Percentiles rank a stretch among this genome's conserved stretches.
Conservation (phyloP, 2,888 invertebrate genomes). For the Margaritifera margaritifera region DNA sequence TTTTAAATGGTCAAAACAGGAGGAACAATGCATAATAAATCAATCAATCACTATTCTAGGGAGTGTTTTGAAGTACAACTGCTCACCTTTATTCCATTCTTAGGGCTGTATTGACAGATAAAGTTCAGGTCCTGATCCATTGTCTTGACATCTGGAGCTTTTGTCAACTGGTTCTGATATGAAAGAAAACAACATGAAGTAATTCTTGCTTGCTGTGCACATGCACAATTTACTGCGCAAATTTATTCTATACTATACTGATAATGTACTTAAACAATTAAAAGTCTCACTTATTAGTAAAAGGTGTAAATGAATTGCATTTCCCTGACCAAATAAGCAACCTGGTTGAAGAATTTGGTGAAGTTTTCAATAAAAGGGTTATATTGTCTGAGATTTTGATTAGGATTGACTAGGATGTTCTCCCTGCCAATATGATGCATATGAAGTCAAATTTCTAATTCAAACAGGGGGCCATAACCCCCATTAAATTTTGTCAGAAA, state of each 20-base stretch:
- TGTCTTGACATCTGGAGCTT: slow-evolving; percentile 59
- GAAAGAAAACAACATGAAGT: slow-evolving; percentile 3
- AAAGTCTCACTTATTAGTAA: background rate
- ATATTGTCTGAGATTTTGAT: too few species aligned
- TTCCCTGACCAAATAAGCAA: background rate
- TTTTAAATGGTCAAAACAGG: too few species aligned
- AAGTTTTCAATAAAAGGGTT: too few species aligned
- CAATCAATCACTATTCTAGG: too few species aligned
- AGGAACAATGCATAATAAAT: too few species aligned
- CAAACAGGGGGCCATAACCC: too few species aligned
- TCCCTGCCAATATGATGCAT: too few species aligned
- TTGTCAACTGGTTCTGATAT: slow-evolving; percentile 64
- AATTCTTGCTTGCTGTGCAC: background rate
- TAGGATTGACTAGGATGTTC: too few species aligned
- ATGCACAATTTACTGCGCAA: background rate
- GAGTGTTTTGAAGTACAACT: too few species aligned
- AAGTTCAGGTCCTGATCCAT: slow-evolving; percentile 65
- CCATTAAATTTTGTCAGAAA: too few species aligned
- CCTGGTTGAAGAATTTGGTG: too few species aligned
- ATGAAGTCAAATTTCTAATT: too few species aligned
- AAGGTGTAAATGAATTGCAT: background rate
- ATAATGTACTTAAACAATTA: background rate
- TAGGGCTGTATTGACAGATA: slow-evolving; percentile 64
- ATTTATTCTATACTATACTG: background rate
- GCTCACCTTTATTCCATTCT: slow-evolving; percentile 64